Base-by-base conservation (phyloP, 2,797 vertebrate species). In the Ctenopoma kingsleyae region DNA sequence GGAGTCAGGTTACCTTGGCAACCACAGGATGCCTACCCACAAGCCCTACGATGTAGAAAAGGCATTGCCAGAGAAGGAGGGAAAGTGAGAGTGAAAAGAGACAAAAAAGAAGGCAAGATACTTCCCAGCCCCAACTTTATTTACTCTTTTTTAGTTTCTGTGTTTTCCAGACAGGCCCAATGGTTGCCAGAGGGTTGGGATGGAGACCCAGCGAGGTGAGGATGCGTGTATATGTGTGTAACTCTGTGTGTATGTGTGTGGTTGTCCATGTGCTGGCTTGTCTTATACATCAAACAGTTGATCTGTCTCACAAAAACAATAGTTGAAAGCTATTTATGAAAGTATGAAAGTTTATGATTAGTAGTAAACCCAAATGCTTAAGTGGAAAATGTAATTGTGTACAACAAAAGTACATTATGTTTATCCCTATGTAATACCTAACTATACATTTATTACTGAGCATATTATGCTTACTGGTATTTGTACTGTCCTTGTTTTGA, bases 1-100 rank as follows among this genome's bases (percentile, higher is more conserved):
- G 87, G 92, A 91, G 86, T 87, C 84, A 74, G 84, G 91, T 94
- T 93, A 85, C 93, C 91, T 46, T 87, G 91, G 74, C 87, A 92
- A 94, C 93, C 5, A 13, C 71, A 80, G 65, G 92, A 93, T 92
- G 91, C 85, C 88, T 84, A 84, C 86, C 87, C 88, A 88, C 71
- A 85, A 87, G 83, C 75, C 69, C 67, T 62, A 57, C 64, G 82
- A 78, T 49, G 78, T 78, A 92, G 87, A 90, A 87, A 89, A 85
- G 87, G 59, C 72, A 68, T 66, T 56, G 81, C 67, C 68, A 78
- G 69, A 82, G 82, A 85, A 81, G 76, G 81, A 87, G 86, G 81
- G 84, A 88, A 85, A 85, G 38, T 40, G 61, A 84, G 74, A 83
- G 57, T 56, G 53, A 70, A 85, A 83, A 67, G 72, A 76, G 60